These are phyloP conservation scores for Channallabes apus DNA, from an alignment of 2,797 vertebrate genomes.

Conservation along the genomic window DNA sequence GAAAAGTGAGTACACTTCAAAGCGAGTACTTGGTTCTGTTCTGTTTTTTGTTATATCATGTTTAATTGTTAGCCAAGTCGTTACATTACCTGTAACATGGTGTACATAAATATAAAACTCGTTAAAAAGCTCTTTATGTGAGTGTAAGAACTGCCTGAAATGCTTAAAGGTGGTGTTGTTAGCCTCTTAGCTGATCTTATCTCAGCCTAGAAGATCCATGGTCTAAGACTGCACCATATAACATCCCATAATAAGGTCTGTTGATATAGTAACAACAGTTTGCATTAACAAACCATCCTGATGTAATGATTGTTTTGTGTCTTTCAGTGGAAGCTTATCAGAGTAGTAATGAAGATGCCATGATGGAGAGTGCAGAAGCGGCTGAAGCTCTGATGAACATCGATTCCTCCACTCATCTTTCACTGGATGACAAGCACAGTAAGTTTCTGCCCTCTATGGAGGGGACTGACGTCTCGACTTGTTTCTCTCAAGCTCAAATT, in stretches of 20 bases:
- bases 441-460: conserved; percentile 58
- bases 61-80: neutral
- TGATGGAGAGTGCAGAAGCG: conserved; percentile 93
- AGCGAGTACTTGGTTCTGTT: neutral
- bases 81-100: neutral
- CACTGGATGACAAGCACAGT: conserved; percentile 87
- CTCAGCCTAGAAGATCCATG: neutral
- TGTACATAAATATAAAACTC: neutral
- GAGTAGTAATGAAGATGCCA: conserved; percentile 85
- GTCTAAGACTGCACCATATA: neutral
- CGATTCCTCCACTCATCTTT: conserved; percentile 83
- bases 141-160: neutral
- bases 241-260: no score
- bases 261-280: no score
- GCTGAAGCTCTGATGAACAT: conserved; percentile 91
- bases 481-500: neutral
- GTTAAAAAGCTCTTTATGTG: neutral
- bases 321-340: conserved; percentile 87
- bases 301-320: conserved; percentile 23
- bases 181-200: neutral
- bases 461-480: neutral
- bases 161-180: neutral
- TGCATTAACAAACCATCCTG: neutral
- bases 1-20: conserved; percentile 27
- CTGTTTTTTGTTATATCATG: neutral